Base-by-base conservation (phyloP, 2,888 invertebrate species). In the Candidula unifasciata region DNA sequence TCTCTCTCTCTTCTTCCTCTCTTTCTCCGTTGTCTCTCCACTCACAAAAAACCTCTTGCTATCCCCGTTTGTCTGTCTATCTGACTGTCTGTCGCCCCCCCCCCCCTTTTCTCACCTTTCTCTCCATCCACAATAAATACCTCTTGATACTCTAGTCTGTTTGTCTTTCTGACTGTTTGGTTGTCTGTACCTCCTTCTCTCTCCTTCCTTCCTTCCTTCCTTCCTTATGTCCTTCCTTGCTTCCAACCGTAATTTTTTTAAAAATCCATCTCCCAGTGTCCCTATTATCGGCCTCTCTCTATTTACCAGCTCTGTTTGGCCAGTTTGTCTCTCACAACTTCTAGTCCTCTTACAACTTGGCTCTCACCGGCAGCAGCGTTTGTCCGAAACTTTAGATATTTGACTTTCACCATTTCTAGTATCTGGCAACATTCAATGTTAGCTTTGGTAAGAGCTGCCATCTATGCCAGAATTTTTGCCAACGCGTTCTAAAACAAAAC, bases 311-410 rank as follows among this genome's bases (percentile, higher is more conserved):
- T 80, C 37, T 69, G 80, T 54, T 52, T 80, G 66, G 5, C 52
- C 30, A 37, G 69, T 80, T 68, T 80, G 69, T 68, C 13, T 5
- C 30, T 18, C 80, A 80, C 71, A 69, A 52, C 33, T 54, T 77
- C 33, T 77, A 33, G 57, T 21, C 57, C 77, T 57, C 69, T 68
- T 79, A 66, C n/a, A n/a, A n/a, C 80, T 10, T 18, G 54, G 10
- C 3, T n/a, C 54, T 54, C 8, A n/a, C 69, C 27, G 44, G 44
- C 33, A 21, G 16, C 71, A 68, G 54, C 80, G 54, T 80, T 80
- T 80, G 69, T 52, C 54, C 54, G 69, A 80, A 80, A 80, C 69
- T 68, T 80, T 52, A 71, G 80, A 44, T 69, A 71, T 80, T 69
- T 80, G 69, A 69, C 80, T 80, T 80, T 80, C 69, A 30, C 13